These are phyloP conservation scores for Tragelaphus scriptus DNA, from an alignment of 2,113 vertebrate species.

Conservation along the genomic window DNA sequence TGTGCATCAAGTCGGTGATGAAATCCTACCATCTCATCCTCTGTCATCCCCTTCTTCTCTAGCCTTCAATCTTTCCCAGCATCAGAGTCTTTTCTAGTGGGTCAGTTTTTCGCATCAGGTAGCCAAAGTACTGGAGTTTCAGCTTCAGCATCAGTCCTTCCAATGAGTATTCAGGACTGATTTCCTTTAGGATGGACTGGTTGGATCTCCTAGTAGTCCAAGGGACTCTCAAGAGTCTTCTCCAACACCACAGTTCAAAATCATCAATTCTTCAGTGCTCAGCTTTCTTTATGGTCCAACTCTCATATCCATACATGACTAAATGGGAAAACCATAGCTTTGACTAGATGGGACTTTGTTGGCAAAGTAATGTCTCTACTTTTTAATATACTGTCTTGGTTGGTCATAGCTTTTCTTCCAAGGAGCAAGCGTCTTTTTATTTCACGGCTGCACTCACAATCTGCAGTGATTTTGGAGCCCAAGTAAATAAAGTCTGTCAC, in stretches of 20 bases:
- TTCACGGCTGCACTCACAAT: background rate
- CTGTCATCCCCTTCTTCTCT: background rate
- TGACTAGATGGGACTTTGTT: background rate
- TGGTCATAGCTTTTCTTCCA: background rate
- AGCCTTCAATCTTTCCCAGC: background rate
- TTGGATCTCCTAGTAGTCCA: background rate
- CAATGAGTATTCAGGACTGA: background rate
- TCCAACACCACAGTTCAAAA: background rate
- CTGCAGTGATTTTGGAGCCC: background rate
- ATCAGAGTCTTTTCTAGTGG: background rate
- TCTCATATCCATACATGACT: background rate
- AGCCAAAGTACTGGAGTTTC: background rate
- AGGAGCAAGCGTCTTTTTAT: background rate
- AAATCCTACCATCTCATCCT: background rate
- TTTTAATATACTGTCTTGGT: background rate
- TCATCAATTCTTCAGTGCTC: background rate
- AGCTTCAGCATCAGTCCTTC: background rate
- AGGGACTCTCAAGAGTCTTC: background rate
- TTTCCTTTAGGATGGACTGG: background rate
- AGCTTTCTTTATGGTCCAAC: background rate
- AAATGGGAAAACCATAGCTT: background rate
- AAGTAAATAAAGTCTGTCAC: background rate
- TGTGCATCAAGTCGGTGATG: background rate
- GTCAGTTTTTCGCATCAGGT: background rate
- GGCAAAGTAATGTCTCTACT: background rate